A percentile compares a stretch with the other conserved stretches of the same genome.
Evolutionary conservation across 30 jellyfish, hydroid and myxozoan species (phyloP).

Genomic region (Aurelia aurita complex sp. Pacific): DNA sequence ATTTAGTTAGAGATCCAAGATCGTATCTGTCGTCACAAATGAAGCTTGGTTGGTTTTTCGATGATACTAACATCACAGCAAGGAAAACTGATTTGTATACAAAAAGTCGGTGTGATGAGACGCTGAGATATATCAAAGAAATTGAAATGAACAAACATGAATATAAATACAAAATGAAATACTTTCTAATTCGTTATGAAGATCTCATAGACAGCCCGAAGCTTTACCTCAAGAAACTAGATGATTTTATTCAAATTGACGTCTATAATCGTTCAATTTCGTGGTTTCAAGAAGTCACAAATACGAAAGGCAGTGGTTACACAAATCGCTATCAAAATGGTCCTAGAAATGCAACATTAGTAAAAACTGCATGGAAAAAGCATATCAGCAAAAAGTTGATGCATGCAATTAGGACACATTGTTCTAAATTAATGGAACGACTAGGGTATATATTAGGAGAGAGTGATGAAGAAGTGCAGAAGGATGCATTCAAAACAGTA

Average conservation of each 20-base stretch:
- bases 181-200: constrained; percentile 47
- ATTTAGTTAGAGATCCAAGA: constrained; percentile 74
- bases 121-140: constrained; percentile 30
- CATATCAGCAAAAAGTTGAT: neutral
- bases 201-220: constrained; percentile 39
- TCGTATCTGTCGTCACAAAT: constrained; percentile 46
- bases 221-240: neutral
- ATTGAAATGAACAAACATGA: constrained; percentile 8
- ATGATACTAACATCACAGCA: constrained; percentile 21
- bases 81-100: constrained; percentile 24
- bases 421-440: constrained; percentile 15
- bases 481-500: neutral
- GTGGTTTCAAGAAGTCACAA: constrained; percentile 26
- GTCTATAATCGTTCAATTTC: neutral
- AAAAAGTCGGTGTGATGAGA: constrained; percentile 45
- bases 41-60: constrained; percentile 52
- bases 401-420: constrained; percentile 11
- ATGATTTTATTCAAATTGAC: constrained; percentile 7
- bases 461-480: neutral
- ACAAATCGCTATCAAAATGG: constrained; percentile 35
- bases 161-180: neutral
- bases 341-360: constrained; percentile 45
- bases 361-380: constrained; percentile 29
- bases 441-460: neutral
- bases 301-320: constrained; percentile 15